Percentiles rank a stretch among this genome's conserved stretches.
phyloP scores from a whole-genome alignment of 2,888 invertebrate genomes.

The Plebejus melissa region DNA sequence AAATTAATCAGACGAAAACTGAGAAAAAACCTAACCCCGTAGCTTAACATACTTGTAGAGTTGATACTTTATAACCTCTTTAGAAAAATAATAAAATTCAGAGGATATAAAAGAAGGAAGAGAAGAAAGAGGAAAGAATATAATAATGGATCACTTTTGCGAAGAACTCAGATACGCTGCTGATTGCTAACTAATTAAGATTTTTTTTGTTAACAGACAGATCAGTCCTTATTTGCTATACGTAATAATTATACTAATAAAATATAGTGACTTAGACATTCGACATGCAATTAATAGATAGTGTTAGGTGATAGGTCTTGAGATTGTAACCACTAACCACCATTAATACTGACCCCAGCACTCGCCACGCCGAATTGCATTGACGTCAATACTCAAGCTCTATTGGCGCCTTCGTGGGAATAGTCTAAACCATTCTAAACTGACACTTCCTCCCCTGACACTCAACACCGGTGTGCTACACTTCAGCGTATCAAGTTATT shows the following conservation, averaged over 20 bases:
- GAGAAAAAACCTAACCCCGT: slow-evolving; percentile 2
- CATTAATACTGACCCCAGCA: neutral
- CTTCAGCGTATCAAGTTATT: slow-evolving; percentile 31
- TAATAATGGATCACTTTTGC: no score
- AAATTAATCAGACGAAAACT: slow-evolving; percentile 19
- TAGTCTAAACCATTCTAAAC: slow-evolving; percentile 46
- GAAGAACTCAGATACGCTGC: no score
- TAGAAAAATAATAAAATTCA: no score
- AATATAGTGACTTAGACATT: neutral
- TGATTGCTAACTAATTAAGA: neutral
- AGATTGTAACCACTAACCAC: neutral
- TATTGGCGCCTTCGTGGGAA: slow-evolving; percentile 74
- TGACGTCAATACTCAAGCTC: slow-evolving; percentile 48
- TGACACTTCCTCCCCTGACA: slow-evolving; percentile 33
- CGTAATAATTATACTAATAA: neutral
- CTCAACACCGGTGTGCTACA: slow-evolving; percentile 25
- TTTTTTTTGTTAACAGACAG: neutral
- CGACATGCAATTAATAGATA: neutral
- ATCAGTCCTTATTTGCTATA: neutral
- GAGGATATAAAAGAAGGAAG: no score
- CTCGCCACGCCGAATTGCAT: neutral
- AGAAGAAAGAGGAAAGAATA: no score
- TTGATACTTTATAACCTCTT: no score
- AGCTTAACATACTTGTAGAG: neutral
- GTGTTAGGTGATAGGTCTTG: neutral